Base-by-base conservation (phyloP, 2,113 vertebrate genomes). In the Microtus pennsylvanicus region DNA sequence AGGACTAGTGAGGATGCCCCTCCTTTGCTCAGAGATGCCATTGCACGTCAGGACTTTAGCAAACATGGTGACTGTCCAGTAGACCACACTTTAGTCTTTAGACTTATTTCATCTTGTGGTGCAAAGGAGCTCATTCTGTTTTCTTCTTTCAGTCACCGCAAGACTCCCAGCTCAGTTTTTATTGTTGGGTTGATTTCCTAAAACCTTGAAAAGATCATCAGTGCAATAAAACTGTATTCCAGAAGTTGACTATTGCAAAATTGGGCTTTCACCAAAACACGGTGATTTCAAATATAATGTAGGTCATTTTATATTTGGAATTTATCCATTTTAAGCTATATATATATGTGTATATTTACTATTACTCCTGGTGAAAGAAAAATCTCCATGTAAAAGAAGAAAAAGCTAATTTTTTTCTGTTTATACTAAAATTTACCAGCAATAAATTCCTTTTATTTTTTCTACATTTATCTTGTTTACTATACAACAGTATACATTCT, bases 171-270 rank as follows among this genome's bases (percentile, higher is more conserved):
- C 82, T 93, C 12, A 93, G 42, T 92, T 86, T 95, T 95, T 19
- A 61, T 81, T 81, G 19, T 92, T 93, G 90, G 78, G 42, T 70
- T 95, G 63, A 92, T 93, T 95, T 96, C 72, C 33, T 87, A 74
- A 96, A 89, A 83, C 42, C 55, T 67, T 69, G 65, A 92, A 42
- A 91, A 91, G 47, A 86, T 80, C 74, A 83, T 80, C 55, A 74
- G 58, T 94, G 65, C 87, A 89, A 97, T 89, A 96, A 95, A 97
- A 96, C 58, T 87, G 0, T 88, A 45, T 94, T 93, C 94, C 74
- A 97, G 77, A 94, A 75, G 45, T 96, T 97, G 81, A 95, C 95
- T 87, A 78, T 94, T 95, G 28, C 42, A 94, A 95, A 98, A 96
- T 96, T 93, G 95, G 88, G 83, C 95, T 96, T 92, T 96, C 65